Conservation (phyloP, 2,888 invertebrate species). For the Drepana falcataria region DNA sequence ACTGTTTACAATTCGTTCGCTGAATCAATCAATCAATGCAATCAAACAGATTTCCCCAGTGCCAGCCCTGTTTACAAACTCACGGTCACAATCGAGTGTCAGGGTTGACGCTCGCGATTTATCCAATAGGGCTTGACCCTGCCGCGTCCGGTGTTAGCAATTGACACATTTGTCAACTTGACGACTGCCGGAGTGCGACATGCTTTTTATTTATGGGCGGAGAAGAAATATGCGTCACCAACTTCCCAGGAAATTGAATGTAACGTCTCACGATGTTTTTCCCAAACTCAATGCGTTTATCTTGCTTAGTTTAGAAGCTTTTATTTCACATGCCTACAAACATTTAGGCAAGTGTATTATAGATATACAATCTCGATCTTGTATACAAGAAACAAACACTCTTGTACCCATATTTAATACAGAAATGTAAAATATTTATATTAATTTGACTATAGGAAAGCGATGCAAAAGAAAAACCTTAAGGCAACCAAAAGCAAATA, state of each 20-base stretch:
- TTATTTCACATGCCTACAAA: too few relatives aligned
- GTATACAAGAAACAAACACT: too few relatives aligned
- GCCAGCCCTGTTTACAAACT: constrained; percentile 6
- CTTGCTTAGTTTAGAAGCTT: too few relatives aligned
- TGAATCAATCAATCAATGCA: constrained; percentile 4
- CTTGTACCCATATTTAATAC: too few relatives aligned
- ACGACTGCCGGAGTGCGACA: constrained; percentile 28
- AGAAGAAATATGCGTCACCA: neutral
- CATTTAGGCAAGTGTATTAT: too few relatives aligned
- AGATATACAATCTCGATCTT: too few relatives aligned
- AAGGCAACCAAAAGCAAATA: neutral
- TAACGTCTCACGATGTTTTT: too few relatives aligned
- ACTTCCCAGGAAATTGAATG: too few relatives aligned
- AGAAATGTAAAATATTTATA: too few relatives aligned
- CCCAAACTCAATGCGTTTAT: too few relatives aligned
- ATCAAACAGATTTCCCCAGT: constrained; percentile 8
- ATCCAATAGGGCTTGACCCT: constrained; percentile 40
- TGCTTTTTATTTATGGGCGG: constrained; percentile 10
- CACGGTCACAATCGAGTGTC: constrained; percentile 14
- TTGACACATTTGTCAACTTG: constrained; percentile 63
- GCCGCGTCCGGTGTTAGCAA: constrained; percentile 46
- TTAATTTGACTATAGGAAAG: too few relatives aligned
- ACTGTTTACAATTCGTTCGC: neutral
- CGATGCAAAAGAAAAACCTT: too few relatives aligned
- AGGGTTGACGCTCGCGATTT: constrained; percentile 49